phyloP scores from a whole-genome alignment of 2,113 vertebrate genomes.

The Orycteropus afer region DNA sequence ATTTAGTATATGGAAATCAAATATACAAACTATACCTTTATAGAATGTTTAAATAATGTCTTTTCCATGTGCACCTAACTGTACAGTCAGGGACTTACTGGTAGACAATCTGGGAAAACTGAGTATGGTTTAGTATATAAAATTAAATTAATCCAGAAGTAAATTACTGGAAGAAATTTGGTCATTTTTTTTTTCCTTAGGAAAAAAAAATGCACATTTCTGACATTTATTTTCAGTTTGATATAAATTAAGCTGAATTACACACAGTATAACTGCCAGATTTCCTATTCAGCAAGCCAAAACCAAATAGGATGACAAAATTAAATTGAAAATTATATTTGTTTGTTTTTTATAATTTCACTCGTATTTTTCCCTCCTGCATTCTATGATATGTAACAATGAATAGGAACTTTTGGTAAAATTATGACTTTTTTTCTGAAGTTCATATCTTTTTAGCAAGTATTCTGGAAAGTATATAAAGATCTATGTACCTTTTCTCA shows the following conservation, averaged over 20 bases:
- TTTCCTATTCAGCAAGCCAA: constrained; percentile 65
- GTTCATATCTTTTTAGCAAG: not conserved
- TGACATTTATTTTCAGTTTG: constrained; percentile 77
- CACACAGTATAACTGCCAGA: constrained; percentile 56
- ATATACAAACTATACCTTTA: not conserved
- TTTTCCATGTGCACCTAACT: constrained; percentile 30
- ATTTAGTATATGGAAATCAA: constrained; percentile 20
- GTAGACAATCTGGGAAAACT: constrained; percentile 44
- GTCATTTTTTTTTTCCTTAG: constrained; percentile 29
- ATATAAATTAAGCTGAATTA: constrained; percentile 73
- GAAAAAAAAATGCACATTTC: not conserved
- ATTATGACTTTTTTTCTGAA: not conserved
- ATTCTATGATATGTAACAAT: constrained; percentile 12
- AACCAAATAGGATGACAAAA: constrained; percentile 71
- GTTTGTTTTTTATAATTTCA: constrained; percentile 28
- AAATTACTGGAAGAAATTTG: constrained; percentile 70
- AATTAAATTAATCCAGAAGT: constrained; percentile 69
- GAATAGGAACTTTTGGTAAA: not conserved
- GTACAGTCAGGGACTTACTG: constrained; percentile 14
- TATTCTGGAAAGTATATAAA: not conserved
- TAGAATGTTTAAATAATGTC: not conserved
- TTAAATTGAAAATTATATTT: constrained; percentile 59
- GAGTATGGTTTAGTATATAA: constrained; percentile 47
- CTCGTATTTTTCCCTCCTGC: constrained; percentile 61
- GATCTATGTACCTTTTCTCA: not conserved